These are phyloP conservation scores for Pluvianellus socialis DNA, from an alignment of 2,113 vertebrate genomes.

Conservation along the genomic window DNA sequence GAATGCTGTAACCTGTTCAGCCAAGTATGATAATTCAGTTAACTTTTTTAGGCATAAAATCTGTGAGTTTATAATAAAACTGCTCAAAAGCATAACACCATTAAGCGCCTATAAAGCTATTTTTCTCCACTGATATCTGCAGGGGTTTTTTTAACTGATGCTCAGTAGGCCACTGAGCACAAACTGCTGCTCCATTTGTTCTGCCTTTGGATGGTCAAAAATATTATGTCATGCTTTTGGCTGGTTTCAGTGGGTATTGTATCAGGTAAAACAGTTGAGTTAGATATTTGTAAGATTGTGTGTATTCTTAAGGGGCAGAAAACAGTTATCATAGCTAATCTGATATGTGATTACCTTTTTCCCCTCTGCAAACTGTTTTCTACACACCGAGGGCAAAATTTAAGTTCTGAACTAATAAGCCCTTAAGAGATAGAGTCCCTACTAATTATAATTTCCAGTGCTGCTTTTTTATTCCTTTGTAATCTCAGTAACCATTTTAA, in stretches of 20 bases:
- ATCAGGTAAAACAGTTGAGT: constrained; percentile 38
- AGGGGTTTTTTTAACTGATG: constrained; percentile 12
- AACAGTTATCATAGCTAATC: constrained; percentile 41
- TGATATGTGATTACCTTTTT: background rate
- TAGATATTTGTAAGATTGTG: constrained; percentile 37
- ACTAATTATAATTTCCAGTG: constrained; percentile 76
- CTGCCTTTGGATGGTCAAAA: constrained; percentile 31
- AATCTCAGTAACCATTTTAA: constrained; percentile 80
- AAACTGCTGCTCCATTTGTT: constrained; percentile 21
- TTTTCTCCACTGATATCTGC: background rate
- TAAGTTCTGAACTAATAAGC: constrained; percentile 72
- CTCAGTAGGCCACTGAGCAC: background rate
- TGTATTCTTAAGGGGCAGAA: constrained; percentile 37
- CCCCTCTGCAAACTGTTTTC: constrained; percentile 44
- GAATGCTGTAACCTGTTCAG: background rate
- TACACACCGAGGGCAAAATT: constrained; percentile 66
- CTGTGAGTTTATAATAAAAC: background rate
- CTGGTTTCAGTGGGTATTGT: constrained; percentile 40
- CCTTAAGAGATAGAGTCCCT: constrained; percentile 67
- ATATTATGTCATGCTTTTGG: constrained; percentile 41
- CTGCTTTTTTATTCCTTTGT: constrained; percentile 77
- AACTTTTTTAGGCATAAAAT: constrained; percentile 3
- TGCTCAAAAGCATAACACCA: background rate
- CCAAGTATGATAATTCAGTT: constrained; percentile 17
- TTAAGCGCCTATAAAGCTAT: background rate